Evolutionary conservation across 2,797 vertebrate genomes (phyloP).

Genomic region (Xiphorhynchus erythropygius): DNA sequence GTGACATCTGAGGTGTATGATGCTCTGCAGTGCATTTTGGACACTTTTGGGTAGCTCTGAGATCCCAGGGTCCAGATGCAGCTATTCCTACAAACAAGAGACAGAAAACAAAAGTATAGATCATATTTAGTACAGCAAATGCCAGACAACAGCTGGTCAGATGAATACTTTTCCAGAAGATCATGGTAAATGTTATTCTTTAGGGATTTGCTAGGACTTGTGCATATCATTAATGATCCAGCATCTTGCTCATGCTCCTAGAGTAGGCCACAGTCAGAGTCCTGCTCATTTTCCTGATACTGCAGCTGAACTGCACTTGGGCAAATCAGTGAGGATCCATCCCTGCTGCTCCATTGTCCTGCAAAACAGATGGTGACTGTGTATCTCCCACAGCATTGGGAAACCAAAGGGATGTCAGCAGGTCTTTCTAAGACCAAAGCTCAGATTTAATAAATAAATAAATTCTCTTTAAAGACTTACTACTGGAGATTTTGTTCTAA

Average conservation of each 20-base stretch:
- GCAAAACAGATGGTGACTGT: neutral
- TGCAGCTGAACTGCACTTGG: neutral
- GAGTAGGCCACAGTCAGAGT: neutral
- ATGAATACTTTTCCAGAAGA: neutral
- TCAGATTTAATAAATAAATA: neutral
- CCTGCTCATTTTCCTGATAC: neutral
- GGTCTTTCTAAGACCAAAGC: neutral
- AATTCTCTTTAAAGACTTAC: neutral
- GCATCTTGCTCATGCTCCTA: neutral
- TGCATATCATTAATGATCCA: accelerated
- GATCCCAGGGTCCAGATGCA: neutral
- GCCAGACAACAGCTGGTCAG: neutral
- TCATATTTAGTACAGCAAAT: neutral
- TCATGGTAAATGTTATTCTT: neutral
- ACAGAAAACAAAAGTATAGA: neutral
- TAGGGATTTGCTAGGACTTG: neutral
- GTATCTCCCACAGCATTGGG: accelerated
- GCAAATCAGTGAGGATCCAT: neutral
- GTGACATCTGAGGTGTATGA: neutral
- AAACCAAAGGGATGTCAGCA: neutral
- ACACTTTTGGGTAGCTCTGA: accelerated
- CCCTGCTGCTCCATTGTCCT: neutral
- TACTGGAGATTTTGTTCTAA: neutral
- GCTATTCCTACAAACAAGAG: neutral
- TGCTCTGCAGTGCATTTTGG: accelerated